Evolutionary conservation across 2,113 vertebrate genomes (phyloP), one percentile per base, ranked within the genome.

Genomic region (Corythoichthys haematopterus): DNA sequence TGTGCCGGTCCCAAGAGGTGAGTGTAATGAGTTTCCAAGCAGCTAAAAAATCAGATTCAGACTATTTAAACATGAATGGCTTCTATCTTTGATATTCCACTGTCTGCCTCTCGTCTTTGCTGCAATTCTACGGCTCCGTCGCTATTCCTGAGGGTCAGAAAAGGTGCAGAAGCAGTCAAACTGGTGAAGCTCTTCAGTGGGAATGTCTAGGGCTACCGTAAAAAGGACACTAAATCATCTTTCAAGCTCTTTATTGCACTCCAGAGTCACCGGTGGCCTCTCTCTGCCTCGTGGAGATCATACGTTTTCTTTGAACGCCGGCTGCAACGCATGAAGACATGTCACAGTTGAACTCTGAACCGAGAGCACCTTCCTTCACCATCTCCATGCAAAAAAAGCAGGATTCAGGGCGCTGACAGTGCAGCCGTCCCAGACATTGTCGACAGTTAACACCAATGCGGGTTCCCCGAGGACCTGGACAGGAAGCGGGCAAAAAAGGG

Each of bases 401-500:
- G 4, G 81, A 80, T 80, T 74, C 65, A 72, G 65, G 70, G 60
- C 50, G 65, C 61, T 75, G 77, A 83, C 71, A 74, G 64, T 50
- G 62, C 68, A 75, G 74, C 75, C 62, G 76, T 79, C 84, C 76
- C 77, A 81, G 88, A 85, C 88, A 90, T 82, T 84, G 89, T 83
- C 69, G 80, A 85, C 90, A 90, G 88, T 92, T 90, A 89, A 92
- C 86, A 82, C 70, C 85, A 85, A 76, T 86, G 83, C 64, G 72
- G 86, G 71, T 86, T 90, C 89, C 88, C 87, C 71, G 79, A 65
- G 90, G 91, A 93, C 85, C 81, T 67, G 82, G 90, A 93, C 93
- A 95, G 94, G 94, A 96, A 95, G 91, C 90, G 81, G 83, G 86
- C 92, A 52, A 65, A 52, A 83, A 83, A 74, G 88, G 90, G 92